These are phyloP conservation scores for Carettochelys insculpta DNA, from an alignment of 2,113 vertebrate genomes.

Conservation along the genomic window DNA sequence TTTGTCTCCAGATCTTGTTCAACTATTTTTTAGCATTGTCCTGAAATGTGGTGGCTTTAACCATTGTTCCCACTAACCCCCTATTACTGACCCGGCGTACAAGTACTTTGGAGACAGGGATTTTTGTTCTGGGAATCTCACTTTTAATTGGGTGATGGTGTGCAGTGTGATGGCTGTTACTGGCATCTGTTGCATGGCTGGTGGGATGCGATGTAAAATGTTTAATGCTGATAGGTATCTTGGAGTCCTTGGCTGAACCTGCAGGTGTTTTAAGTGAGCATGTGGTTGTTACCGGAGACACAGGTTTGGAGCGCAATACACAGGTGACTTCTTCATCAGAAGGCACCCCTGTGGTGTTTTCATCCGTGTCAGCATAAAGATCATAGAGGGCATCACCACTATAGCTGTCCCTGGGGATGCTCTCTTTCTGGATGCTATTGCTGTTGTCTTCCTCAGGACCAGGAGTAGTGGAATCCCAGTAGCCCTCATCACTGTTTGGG, in stretches of 20 bases:
- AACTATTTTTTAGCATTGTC: conserved; percentile 86
- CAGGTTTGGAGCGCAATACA: conserved; percentile 79
- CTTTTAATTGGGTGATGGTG: conserved; percentile 84
- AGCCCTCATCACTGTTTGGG: conserved; percentile 91
- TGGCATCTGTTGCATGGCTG: conserved; percentile 80
- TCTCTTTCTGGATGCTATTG: conserved; percentile 74
- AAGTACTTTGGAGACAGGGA: conserved; percentile 93
- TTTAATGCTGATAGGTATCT: conserved; percentile 93
- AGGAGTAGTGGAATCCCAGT: conserved; percentile 94
- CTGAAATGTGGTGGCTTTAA: conserved; percentile 73
- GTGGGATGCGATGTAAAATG: conserved; percentile 84
- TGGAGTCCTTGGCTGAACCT: conserved; percentile 87
- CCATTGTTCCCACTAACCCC: conserved; percentile 76
- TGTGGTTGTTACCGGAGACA: conserved; percentile 78
- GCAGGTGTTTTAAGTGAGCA: conserved; percentile 79
- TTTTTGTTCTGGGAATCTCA: conserved; percentile 92
- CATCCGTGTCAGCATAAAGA: conserved; percentile 84
- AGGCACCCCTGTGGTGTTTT: conserved; percentile 64
- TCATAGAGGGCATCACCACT: conserved; percentile 86
- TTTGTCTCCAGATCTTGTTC: conserved; percentile 28
- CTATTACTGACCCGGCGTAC: conserved; percentile 88
- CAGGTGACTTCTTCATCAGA: conserved; percentile 76
- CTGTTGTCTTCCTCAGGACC: conserved; percentile 82
- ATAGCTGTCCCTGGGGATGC: conserved; percentile 79
- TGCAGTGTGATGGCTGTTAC: conserved; percentile 76